Conservation (phyloP, 2,888 invertebrate genomes). For the Atethmia centrago region DNA sequence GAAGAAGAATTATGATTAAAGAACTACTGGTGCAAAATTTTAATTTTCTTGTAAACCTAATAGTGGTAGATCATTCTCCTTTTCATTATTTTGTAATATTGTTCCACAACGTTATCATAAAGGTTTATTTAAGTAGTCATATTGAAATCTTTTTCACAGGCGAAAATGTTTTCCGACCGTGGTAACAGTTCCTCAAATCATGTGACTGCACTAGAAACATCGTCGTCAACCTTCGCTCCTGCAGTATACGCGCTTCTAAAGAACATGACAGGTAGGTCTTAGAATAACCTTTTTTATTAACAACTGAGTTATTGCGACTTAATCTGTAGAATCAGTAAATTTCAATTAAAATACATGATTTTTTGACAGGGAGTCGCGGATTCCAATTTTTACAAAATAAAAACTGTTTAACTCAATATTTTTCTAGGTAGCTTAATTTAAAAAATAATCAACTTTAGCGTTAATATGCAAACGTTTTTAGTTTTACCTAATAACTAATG, state of each 20-base stretch:
- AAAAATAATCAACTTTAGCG: no score
- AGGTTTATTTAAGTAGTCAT: background rate
- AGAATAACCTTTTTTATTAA: background rate
- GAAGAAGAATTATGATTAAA: no score
- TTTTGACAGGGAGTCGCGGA: no score
- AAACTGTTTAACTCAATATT: background rate
- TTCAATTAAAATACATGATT: background rate
- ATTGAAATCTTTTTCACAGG: slow-evolving; percentile 25
- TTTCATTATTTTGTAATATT: background rate
- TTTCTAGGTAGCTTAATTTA: background rate
- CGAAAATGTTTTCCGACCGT: slow-evolving; percentile 30
- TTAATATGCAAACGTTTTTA: background rate
- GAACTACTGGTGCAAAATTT: background rate
- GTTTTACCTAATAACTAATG: background rate
- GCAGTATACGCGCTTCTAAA: slow-evolving; percentile 36
- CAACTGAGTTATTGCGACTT: background rate
- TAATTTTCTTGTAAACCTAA: no score
- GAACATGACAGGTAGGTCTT: slow-evolving; percentile 51
- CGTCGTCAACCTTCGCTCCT: slow-evolving; percentile 2
- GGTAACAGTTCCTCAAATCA: slow-evolving; percentile 8
- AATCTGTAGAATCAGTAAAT: background rate
- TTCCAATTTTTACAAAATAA: background rate
- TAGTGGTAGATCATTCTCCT: background rate
- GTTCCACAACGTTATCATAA: background rate
- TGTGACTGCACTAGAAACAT: accelerated